Evolutionary conservation across 1,140 invertebrate genomes (phyloP).

Genomic region (Oncopodura yosiiana): DNA sequence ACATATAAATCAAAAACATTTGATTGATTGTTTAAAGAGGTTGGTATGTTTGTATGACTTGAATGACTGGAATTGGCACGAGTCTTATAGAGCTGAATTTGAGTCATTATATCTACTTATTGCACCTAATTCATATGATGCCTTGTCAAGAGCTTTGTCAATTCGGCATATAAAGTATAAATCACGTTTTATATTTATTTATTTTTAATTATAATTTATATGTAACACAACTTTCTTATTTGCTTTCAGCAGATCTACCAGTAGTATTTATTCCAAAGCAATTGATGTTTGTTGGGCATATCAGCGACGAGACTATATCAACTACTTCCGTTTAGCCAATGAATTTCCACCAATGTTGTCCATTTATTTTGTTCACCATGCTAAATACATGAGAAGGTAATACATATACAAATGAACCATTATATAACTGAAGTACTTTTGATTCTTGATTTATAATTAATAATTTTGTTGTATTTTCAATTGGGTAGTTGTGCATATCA

Average conservation of each 20-base stretch:
- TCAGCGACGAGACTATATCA: slow-evolving; percentile 21
- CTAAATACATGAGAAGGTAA: slow-evolving; percentile 17
- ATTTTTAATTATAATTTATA: too few relatives aligned
- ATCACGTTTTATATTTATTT: neutral
- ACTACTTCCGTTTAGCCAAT: slow-evolving; percentile 19
- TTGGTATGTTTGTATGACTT: slow-evolving; percentile 48
- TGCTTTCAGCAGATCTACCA: too few relatives aligned
- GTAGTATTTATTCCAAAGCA: neutral
- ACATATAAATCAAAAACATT: slow-evolving; percentile 49
- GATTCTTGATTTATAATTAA: neutral
- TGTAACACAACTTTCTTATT: too few relatives aligned
- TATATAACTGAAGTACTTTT: too few relatives aligned
- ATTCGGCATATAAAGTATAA: slow-evolving; percentile 15
- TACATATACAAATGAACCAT: neutral
- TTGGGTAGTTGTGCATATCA: slow-evolving; percentile 17
- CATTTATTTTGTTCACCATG: slow-evolving; percentile 17
- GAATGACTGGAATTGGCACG: slow-evolving; percentile 21
- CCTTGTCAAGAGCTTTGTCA: slow-evolving; percentile 21
- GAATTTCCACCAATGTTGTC: slow-evolving; percentile 22
- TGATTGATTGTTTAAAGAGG: slow-evolving; percentile 50
- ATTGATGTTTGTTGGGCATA: slow-evolving; percentile 21
- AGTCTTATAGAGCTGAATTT: slow-evolving; percentile 20
- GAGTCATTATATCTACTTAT: slow-evolving; percentile 23
- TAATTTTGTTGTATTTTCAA: neutral
- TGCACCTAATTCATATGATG: slow-evolving; percentile 16